A percentile compares a stretch with the other conserved stretches of the same genome.
Evolutionary conservation across 2,888 invertebrate species (phyloP).

Genomic region (Athalia cordata): DNA sequence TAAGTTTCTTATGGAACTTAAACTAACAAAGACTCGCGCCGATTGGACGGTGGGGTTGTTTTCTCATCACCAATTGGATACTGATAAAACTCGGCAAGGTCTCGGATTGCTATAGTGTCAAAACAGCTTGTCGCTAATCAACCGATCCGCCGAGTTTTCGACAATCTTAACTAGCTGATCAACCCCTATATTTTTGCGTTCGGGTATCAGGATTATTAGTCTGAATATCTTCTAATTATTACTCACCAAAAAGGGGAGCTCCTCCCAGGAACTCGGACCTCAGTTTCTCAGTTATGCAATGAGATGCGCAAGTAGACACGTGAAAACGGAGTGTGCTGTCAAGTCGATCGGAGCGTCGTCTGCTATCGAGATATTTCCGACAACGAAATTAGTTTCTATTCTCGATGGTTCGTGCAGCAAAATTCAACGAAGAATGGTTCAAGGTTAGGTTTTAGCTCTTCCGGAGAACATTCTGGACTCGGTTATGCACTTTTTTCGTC

Average conservation of each 20-base stretch:
- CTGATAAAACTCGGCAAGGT: constrained; percentile 57
- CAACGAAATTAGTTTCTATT: background rate
- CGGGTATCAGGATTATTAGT: no score
- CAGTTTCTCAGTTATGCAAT: constrained; percentile 66
- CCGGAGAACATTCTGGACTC: no score
- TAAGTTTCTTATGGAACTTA: constrained; percentile 22
- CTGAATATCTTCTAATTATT: constrained; percentile 17
- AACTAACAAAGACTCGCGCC: constrained; percentile 49
- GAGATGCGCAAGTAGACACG: constrained; percentile 66
- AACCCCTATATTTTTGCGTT: background rate
- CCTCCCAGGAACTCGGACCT: constrained; percentile 62
- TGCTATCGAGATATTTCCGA: constrained; percentile 59
- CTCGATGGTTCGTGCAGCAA: background rate
- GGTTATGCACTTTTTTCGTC: no score
- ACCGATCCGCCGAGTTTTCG: background rate
- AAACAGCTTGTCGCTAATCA: constrained; percentile 52
- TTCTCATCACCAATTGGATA: constrained; percentile 60
- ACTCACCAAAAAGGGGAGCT: constrained; percentile 68
- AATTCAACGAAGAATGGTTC: no score
- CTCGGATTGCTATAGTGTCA: constrained; percentile 53
- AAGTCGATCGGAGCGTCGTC: constrained; percentile 67
- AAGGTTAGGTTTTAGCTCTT: no score
- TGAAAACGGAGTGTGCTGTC: constrained; percentile 68
- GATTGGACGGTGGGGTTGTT: constrained; percentile 60
- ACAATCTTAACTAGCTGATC: background rate